Evolutionary conservation across 2,113 vertebrate species (phyloP), one percentile per base, ranked within the genome.

Genomic region (Dipodomys merriami): DNA sequence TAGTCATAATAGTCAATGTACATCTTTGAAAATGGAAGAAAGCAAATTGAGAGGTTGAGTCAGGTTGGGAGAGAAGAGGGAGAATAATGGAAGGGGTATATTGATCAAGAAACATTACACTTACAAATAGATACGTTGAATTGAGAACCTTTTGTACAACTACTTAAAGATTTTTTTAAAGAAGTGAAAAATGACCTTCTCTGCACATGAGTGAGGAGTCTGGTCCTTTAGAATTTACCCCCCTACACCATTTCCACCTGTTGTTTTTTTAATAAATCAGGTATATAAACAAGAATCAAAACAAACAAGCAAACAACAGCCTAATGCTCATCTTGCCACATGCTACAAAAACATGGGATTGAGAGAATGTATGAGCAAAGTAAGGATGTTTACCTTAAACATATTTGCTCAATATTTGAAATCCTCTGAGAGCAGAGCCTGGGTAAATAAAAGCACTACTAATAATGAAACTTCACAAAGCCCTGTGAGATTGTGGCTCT

Each of bases 301-400:
- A 60, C 8, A 84, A 81, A 53, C 39, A 57, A 39, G 60, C 44
- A 64, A 79, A 67, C 39, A 69, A 69, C 49, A 72, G 15, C 39
- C 74, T 22, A 67, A 53, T 67, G 85, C 20, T 83, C 72, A 84
- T 67, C 80, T 57, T 67, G 16, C 53, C 44, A 80, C 19, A 3
- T 74, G 20, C 80, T 78, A 91, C 6, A 73, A 83, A 39, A 91
- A 68, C 19, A 67, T 0, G 6, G 64, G 19, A 2, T 39, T 46
- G 67, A 49, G 81, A 91, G 53, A 90, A 87, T 82, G 46, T 71
- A 93, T 73, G 46, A 79, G 49, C 30, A 74, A 90, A 79, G 81
- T 23, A 23, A 85, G 27, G 6, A 69, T 49, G 44, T 69, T 93
- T 91, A 68, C 64, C 72, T 89, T 90, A 67, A 72, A 71, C 80